Percentiles rank a stretch among this genome's conserved stretches.
Conservation (phyloP, 2,113 vertebrate genomes). For the Perca fluviatilis region DNA sequence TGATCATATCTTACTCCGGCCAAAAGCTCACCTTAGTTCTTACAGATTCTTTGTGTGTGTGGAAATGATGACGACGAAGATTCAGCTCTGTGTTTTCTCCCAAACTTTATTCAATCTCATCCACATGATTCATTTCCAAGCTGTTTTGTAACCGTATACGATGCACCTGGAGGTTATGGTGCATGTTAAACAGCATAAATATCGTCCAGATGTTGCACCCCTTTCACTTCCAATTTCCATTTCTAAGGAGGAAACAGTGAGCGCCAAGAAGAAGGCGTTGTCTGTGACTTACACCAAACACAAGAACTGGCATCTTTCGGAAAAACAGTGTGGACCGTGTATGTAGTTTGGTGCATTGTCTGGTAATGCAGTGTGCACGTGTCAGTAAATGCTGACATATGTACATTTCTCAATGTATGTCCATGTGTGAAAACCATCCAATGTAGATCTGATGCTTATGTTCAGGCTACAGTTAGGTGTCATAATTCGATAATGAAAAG, state of each 20-base stretch:
- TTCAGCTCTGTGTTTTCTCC: not conserved
- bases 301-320: conserved; percentile 8
- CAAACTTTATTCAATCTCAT: not conserved
- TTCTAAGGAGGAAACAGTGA: conserved; percentile 30
- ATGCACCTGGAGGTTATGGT: not conserved
- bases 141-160: conserved; percentile 12
- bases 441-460: not conserved
- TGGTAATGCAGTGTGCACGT: not conserved
- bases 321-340: conserved; percentile 9
- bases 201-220: conserved; percentile 28
- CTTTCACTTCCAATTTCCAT: conserved; percentile 25
- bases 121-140: not conserved
- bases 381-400: not conserved
- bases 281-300: conserved; percentile 21
- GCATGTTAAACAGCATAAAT: conserved; percentile 25
- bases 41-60: not conserved
- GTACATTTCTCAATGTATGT: not conserved
- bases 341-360: not conserved
- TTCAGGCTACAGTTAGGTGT: not conserved
- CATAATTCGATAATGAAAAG: not conserved
- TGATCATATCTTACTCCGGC: conserved; percentile 9
- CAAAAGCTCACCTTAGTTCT: not conserved
- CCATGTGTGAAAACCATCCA: too few species aligned
- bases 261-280: conserved; percentile 23
- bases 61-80: not conserved